phyloP scores from a whole-genome alignment of 2,113 vertebrate genomes.

The Paradoxurus hermaphroditus region DNA sequence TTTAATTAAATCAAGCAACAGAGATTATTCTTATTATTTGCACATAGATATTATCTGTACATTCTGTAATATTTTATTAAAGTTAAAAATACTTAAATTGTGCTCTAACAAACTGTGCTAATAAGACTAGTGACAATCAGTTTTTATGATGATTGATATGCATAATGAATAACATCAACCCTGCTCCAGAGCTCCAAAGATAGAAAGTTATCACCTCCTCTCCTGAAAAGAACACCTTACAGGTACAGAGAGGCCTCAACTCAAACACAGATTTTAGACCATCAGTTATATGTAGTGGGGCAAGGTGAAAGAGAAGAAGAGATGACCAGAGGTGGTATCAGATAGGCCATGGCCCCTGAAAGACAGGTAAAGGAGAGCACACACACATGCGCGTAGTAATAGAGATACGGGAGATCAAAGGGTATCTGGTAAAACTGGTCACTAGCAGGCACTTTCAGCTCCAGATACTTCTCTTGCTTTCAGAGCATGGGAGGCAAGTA shows the following conservation, averaged over 20 bases:
- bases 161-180: not conserved
- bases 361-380: not conserved
- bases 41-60: no score
- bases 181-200: not conserved
- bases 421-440: not conserved
- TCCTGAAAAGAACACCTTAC: not conserved
- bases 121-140: not conserved
- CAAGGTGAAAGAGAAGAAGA: not conserved
- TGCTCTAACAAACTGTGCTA: not conserved
- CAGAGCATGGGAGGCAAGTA: not conserved
- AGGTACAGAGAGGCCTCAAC: not conserved
- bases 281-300: not conserved
- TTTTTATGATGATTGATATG: not conserved
- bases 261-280: not conserved
- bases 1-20: not conserved
- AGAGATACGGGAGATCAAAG: no score
- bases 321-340: not conserved
- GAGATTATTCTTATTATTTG: not conserved
- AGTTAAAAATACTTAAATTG: conserved; percentile 48
- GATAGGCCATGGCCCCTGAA: not conserved
- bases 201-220: not conserved
- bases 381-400: not conserved
- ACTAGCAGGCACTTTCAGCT: not conserved
- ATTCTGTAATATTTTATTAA: not conserved
- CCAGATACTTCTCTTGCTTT: not conserved